Evolutionary conservation across 2,888 invertebrate species (phyloP).

Genomic region (Embidobia sp.): DNA sequence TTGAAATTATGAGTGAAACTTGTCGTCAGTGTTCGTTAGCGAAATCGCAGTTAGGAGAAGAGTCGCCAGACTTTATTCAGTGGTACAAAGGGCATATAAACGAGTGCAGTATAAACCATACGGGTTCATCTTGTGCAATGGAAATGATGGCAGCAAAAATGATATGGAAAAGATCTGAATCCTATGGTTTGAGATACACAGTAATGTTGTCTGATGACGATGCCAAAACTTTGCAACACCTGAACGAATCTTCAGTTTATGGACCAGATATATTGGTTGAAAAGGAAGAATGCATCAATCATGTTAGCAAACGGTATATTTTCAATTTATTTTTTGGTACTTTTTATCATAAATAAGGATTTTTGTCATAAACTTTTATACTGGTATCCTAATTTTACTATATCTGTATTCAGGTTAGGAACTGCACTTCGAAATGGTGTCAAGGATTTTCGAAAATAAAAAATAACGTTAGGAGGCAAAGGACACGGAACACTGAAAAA

Average conservation of each 20-base stretch:
- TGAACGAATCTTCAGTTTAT: slow-evolving; percentile 29
- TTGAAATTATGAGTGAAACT: background rate
- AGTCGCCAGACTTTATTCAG: background rate
- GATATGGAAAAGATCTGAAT: slow-evolving; percentile 29
- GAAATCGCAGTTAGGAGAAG: background rate
- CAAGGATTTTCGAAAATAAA: background rate
- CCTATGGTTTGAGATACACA: slow-evolving; percentile 19
- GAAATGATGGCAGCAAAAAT: slow-evolving; percentile 23
- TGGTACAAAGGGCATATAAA: slow-evolving; percentile 15
- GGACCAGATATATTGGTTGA: slow-evolving; percentile 6
- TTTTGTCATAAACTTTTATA: background rate
- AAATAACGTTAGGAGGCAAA: background rate
- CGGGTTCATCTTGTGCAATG: slow-evolving; percentile 34
- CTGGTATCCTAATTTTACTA: background rate
- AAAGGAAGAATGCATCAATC: background rate
- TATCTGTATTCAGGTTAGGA: too few species aligned
- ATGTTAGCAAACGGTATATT: background rate
- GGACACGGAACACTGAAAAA: slow-evolving; percentile 20
- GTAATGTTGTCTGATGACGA: slow-evolving; percentile 27
- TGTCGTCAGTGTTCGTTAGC: background rate
- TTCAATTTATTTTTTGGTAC: background rate
- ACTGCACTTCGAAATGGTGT: background rate
- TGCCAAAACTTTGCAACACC: slow-evolving; percentile 18
- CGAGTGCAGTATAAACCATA: slow-evolving; percentile 10
- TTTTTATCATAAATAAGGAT: background rate